Percentiles rank a stretch among this genome's conserved stretches.
Conservation (phyloP, 2,113 vertebrate genomes). For the Elachura formosa region DNA sequence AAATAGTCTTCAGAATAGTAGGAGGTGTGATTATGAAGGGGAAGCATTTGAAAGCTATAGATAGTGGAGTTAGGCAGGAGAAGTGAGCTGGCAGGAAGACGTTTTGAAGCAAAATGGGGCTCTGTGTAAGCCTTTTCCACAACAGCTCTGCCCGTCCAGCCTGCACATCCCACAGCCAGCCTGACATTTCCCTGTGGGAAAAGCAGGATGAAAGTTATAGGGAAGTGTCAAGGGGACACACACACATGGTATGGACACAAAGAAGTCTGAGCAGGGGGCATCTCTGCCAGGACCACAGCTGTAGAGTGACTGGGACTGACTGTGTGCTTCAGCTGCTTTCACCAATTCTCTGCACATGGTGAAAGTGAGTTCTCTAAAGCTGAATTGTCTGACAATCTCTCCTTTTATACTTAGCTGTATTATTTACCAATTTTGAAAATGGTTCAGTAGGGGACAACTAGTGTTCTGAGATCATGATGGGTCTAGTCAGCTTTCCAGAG, state of each 20-base stretch:
- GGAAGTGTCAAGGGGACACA: not conserved
- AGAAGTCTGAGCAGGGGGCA: not conserved
- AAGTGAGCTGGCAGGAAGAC: not conserved
- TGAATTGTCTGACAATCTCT: not conserved
- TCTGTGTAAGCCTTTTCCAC: not conserved
- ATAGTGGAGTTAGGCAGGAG: constrained; percentile 11
- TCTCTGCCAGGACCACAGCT: not conserved
- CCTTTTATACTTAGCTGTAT: not conserved
- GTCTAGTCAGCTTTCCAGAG: not conserved
- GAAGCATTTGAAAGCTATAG: constrained; percentile 27
- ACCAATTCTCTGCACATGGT: fast-evolving
- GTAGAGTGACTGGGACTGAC: not conserved
- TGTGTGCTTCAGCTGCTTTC: not conserved
- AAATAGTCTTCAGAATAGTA: constrained; percentile 44
- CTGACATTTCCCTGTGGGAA: not conserved
- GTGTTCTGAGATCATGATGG: not conserved
- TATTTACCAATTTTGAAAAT: constrained; percentile 30
- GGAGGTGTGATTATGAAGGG: constrained; percentile 42
- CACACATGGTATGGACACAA: not conserved
- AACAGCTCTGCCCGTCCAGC: not conserved
- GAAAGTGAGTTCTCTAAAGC: not conserved
- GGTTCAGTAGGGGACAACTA: not conserved
- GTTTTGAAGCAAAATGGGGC: not conserved
- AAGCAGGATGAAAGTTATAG: not conserved
- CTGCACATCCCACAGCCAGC: not conserved